Evolutionary conservation across 1,140 invertebrate species (phyloP).

Genomic region (Zelostemma sp.): DNA sequence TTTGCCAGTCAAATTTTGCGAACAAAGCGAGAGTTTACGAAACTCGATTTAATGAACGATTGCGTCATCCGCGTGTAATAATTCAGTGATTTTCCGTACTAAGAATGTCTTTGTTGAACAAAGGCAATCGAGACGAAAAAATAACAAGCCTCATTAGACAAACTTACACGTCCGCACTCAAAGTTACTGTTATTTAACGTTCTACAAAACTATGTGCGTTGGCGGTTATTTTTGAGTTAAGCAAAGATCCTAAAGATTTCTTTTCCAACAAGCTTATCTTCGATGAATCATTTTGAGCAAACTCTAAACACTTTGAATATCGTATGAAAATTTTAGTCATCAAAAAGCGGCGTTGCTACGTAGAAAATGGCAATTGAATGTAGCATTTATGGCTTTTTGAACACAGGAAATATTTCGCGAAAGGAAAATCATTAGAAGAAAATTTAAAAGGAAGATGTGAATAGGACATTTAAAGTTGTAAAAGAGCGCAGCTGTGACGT

Average conservation of each 20-base stretch:
- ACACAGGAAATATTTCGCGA: background rate
- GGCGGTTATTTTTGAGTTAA: background rate
- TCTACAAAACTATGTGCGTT: background rate
- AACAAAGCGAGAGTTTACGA: conserved; percentile 1
- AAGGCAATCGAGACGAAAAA: conserved; percentile 35
- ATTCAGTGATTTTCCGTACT: conserved; percentile 11
- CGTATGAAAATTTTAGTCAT: background rate
- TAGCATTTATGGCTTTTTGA: too few species aligned
- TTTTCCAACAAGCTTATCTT: background rate
- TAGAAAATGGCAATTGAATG: too few species aligned
- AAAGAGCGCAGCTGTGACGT: background rate
- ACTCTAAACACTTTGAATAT: background rate
- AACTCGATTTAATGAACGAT: too few species aligned
- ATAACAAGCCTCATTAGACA: conserved; percentile 9
- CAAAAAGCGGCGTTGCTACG: background rate
- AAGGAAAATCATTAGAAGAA: too few species aligned
- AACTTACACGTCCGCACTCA: conserved; percentile 7
- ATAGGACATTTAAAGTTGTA: too few species aligned
- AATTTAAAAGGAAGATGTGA: too few species aligned
- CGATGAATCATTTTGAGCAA: background rate
- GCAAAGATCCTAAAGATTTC: background rate
- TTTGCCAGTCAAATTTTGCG: conserved; percentile 32
- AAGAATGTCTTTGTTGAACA: conserved; percentile 28
- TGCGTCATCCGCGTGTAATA: too few species aligned
- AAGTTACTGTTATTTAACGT: background rate